Conservation (phyloP, 1,140 invertebrate species). For the roundworm (Caenorhabditis elegans) region WBcel235 BX284604.4:328501-329000, state of each 20-base stretch:
- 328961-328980: neutral
- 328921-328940: neutral
- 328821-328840: slow-evolving; percentile 4
- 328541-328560: slow-evolving; percentile 46
- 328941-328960: neutral
- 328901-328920: neutral
- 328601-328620: slow-evolving; percentile 3
- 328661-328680: neutral
- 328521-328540: slow-evolving; percentile 44
- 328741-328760: slow-evolving; percentile 41
- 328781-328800: slow-evolving; percentile 28
- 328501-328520: neutral
- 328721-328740: slow-evolving; percentile 45
- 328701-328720: slow-evolving; percentile 49
- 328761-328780: slow-evolving; percentile 18
- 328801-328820: neutral
- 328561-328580: slow-evolving; percentile 42
- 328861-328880: neutral
- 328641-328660: neutral
- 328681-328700: slow-evolving; percentile 46
- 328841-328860: neutral
- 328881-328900: neutral
- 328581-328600: slow-evolving; percentile 23
- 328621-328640: slow-evolving; percentile 25
- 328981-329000: neutral